Evolutionary conservation across 2,888 invertebrate genomes (phyloP).

Genomic region (Endotricha flammealis): DNA sequence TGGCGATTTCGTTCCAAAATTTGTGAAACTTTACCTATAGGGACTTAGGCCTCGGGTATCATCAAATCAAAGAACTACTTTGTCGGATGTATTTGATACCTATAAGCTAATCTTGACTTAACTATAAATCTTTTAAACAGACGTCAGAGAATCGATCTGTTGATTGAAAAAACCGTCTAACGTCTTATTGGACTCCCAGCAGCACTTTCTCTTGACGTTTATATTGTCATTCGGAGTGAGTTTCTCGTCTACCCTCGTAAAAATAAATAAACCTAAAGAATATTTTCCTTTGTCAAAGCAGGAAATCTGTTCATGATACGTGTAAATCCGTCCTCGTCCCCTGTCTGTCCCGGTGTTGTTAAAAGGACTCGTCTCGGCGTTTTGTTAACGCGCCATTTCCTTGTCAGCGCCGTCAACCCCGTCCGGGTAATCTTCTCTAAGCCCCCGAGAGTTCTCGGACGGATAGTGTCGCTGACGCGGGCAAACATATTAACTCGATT

Average conservation of each 20-base stretch:
- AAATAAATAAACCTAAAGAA: slow-evolving; percentile 54
- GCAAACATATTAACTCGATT: slow-evolving; percentile 33
- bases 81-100: slow-evolving; percentile 26
- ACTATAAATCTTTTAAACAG: slow-evolving; percentile 10
- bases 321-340: slow-evolving; percentile 71
- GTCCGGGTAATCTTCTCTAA: slow-evolving; percentile 58
- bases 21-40: slow-evolving; percentile 26
- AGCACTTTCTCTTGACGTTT: slow-evolving; percentile 33
- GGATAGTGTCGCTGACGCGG: slow-evolving; percentile 26
- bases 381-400: slow-evolving; percentile 70
- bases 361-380: slow-evolving; percentile 67
- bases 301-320: slow-evolving; percentile 73
- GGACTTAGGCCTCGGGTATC: slow-evolving; percentile 26
- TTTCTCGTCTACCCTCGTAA: slow-evolving; percentile 38
- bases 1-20: slow-evolving; percentile 47
- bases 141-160: neutral
- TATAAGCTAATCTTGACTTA: slow-evolving; percentile 26
- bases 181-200: slow-evolving; percentile 23
- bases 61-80: slow-evolving; percentile 40
- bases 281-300: slow-evolving; percentile 65
- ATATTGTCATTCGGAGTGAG: slow-evolving; percentile 33
- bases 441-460: slow-evolving; percentile 39
- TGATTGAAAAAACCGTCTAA: slow-evolving; percentile 10
- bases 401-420: slow-evolving; percentile 64
- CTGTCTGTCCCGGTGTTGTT: slow-evolving; percentile 65